Evolutionary conservation across 1,140 invertebrate species (phyloP), one percentile per base, ranked within the genome.

Genomic region (Drosophila sulfurigaster): DNA sequence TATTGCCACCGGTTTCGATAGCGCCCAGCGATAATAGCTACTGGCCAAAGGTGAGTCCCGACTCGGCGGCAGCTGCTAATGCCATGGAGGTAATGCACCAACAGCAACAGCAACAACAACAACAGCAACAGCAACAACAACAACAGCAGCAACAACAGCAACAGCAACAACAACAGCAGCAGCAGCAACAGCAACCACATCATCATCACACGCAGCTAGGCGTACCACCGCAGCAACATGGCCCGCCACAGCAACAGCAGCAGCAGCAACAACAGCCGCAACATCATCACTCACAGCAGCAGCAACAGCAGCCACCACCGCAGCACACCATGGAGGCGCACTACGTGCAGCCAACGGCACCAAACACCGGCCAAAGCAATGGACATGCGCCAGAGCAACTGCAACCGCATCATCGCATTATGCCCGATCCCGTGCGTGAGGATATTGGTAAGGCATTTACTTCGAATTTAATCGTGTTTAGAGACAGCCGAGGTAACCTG

Each of bases 41-140:
- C 88, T 97, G 96, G 96, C 96, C 96, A 4, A 96, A 96, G 86
- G 95, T 96, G 48, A 96, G 95, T 82, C 96, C 96, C 0, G 96
- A 96, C 69, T 96, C 95, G 15, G 95, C 95, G 32, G 94, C 95
- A 6, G 95, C 95, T 13, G 94, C 95, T 52, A 95, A 95, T 65
- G 93, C 95, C 66, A 95, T 95, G 65, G 95, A 96, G 66, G 92
- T 94, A 63, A 94, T 94, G 83, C 93, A 95, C 69, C 95, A 95
- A 28, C 95, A 95, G 57, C 96, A 96, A 79, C 95, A 95, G 67
- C 93, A 95, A 1, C 88, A 91, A 0, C 90, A 91, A 4, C 90
- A 91, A 0, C 88, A 91, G 0, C 88, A 88, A 0, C 88, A 91
- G 0, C 85, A 86, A 0, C 81, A 83, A 1, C 81, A 81, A 1